Evolutionary conservation across 2,797 vertebrate genomes (phyloP), one percentile per base, ranked within the genome.

Genomic region (Echeneis naucrates): DNA sequence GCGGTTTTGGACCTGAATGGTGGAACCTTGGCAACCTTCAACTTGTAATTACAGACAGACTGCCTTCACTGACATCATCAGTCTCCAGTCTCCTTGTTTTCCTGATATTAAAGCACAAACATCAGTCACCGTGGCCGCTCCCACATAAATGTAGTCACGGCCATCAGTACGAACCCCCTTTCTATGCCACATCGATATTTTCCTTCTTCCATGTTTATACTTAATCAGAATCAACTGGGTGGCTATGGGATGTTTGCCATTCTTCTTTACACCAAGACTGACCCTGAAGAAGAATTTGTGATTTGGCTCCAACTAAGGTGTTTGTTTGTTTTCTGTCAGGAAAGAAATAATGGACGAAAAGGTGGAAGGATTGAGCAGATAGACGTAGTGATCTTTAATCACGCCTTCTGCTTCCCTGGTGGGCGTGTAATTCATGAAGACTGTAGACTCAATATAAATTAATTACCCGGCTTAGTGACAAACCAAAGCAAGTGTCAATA

Each of bases 401-500:
- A 83, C 73, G 53, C 79, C 73, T 85, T 69, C 37, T 67, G 50
- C 53, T 27, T 58, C 63, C 58, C 52, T 32, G 48, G 77, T 87
- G 67, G 85, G 82, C 37, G 86, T 84, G n/a, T 70, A 57, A 89
- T 81, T 89, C 58, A 87, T 27, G 45, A 63, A 63, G 68, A 75
- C 48, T 58, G 57, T 35, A 23, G 17, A 70, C 64, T 80, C 71
- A 26, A 59, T 83, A 72, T 77, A 54, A 74, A 80, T 69, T 62
- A 80, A 81, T 80, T 76, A 85, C 73, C n/a, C 40, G 47, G 76
- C 56, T 59, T 57, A 52, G 74, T 56, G 79, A 88, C 78, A 80
- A 77, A 73, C 77, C 60, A 63, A 89, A 67, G 77, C 51, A 42
- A 80, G 77, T 74, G 86, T 89, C 85, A 82, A 75, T 92, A 89